phyloP scores from a whole-genome alignment of 2,113 vertebrate species.

The Choloepus hoffmanni region DNA sequence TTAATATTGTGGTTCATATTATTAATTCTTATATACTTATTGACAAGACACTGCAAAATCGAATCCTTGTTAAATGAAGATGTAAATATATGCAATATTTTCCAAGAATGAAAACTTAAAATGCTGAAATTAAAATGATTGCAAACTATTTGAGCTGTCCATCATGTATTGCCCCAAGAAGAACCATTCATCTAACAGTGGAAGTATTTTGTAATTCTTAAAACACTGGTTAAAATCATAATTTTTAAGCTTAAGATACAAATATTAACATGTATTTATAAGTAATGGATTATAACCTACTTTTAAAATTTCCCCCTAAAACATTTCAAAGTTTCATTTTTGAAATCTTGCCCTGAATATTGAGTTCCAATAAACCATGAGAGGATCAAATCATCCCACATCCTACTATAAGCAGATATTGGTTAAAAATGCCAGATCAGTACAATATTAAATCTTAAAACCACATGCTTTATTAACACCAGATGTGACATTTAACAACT shows the following conservation, averaged over 20 bases:
- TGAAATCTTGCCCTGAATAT: neutral
- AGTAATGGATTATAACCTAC: neutral
- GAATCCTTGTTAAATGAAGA: neutral
- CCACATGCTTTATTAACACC: slow-evolving; percentile 75
- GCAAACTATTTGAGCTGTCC: neutral
- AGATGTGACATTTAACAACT: slow-evolving; percentile 77
- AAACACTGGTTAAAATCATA: neutral
- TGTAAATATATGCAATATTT: neutral
- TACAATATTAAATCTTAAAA: slow-evolving; percentile 73
- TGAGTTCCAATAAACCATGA: neutral
- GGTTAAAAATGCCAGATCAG: slow-evolving; percentile 61
- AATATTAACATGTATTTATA: neutral
- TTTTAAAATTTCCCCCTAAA: neutral
- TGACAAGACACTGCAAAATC: neutral
- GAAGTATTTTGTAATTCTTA: neutral
- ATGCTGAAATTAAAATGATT: neutral
- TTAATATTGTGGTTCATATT: neutral
- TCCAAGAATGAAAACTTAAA: neutral
- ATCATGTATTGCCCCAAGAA: neutral
- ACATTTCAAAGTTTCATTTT: neutral
- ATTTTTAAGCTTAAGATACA: neutral
- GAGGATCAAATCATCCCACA: slow-evolving; percentile 4
- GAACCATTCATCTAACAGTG: neutral
- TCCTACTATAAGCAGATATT: slow-evolving; percentile 39
- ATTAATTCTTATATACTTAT: neutral